Base-by-base conservation (phyloP, 2,797 vertebrate species). In the Limnodromus scolopaceus region DNA sequence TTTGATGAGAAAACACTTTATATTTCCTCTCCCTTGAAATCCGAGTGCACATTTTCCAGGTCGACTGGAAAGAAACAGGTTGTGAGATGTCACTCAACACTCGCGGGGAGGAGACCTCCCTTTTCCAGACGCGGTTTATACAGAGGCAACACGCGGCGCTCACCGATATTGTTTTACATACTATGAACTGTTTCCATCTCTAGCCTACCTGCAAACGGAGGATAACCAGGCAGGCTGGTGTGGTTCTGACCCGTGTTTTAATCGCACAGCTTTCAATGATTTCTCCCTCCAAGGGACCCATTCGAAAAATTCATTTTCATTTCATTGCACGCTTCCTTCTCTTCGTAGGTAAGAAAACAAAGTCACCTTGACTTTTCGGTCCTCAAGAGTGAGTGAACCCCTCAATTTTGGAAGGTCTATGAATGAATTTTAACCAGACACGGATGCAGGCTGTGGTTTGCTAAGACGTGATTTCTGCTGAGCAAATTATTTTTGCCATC, bases 1-100 rank as follows among this genome's bases (percentile, higher is more conserved):
- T 46, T 87, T 83, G 87, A 95, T 92, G 96, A 96, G 96, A 96
- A 97, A 97, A 96, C 77, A 72, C 91, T 97, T 97, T 28, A 13
- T 93, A 71, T 95, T 98, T 97, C 97, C 94, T 97, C 97, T 90
- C 74, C 94, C 90, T 98, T 95, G 95, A 97, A 98, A 97, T 54
- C 63, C 0, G 3, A 91, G 94, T 38, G 93, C 69, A 60, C 70
- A 75, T 95, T 97, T 97, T 96, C 97, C 97, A 95, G 84, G 94
- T 82, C 1, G 12, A 54, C 91, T 97, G 96, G 94, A 90, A 95
- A 95, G 96, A 93, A 97, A 43, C 64, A 84, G 92, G 76, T 87
- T 96, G 55, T 13, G 72, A 95, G 94, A 34, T 96, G 93, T 97
- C 96, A 93, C 91, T 97, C 96, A 89, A 13, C 90, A 34, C 93